These are phyloP conservation scores for Catharus minimus DNA, from an alignment of 2,113 vertebrate species.

Conservation along the genomic window DNA sequence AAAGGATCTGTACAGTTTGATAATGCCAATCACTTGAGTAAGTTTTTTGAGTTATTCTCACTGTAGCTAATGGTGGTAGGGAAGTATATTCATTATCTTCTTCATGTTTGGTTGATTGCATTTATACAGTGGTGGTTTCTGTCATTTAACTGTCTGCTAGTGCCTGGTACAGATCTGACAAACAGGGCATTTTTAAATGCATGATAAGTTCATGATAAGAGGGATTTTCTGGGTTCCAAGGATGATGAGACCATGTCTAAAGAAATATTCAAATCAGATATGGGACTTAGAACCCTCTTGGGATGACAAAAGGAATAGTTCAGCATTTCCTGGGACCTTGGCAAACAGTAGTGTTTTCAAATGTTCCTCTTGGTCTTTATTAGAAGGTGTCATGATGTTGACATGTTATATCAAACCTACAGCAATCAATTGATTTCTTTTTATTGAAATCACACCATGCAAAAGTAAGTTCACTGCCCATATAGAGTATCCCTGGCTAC, in stretches of 20 bases:
- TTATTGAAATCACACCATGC: background rate
- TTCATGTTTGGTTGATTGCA: background rate
- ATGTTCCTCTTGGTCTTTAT: background rate
- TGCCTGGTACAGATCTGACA: background rate
- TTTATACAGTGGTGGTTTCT: background rate
- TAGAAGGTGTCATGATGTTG: background rate
- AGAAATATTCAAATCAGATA: background rate
- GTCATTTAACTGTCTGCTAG: background rate
- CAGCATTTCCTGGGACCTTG: background rate
- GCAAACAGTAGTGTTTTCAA: background rate
- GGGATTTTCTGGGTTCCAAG: background rate
- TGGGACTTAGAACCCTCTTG: background rate
- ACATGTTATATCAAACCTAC: background rate
- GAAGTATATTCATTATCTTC: accelerated
- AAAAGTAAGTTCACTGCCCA: background rate
- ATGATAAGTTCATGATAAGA: background rate
- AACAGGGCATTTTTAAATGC: background rate
- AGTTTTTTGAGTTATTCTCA: background rate
- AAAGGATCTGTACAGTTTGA: background rate
- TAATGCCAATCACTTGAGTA: background rate
- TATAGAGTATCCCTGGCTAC: background rate
- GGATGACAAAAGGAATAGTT: background rate
- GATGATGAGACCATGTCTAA: background rate
- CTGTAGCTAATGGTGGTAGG: background rate
- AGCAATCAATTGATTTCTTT: background rate